Percentiles rank a stretch among this genome's conserved stretches.
These are phyloP conservation scores for Mionectes olivaceus DNA, from an alignment of 2,797 vertebrate species.

Conservation along the genomic window DNA sequence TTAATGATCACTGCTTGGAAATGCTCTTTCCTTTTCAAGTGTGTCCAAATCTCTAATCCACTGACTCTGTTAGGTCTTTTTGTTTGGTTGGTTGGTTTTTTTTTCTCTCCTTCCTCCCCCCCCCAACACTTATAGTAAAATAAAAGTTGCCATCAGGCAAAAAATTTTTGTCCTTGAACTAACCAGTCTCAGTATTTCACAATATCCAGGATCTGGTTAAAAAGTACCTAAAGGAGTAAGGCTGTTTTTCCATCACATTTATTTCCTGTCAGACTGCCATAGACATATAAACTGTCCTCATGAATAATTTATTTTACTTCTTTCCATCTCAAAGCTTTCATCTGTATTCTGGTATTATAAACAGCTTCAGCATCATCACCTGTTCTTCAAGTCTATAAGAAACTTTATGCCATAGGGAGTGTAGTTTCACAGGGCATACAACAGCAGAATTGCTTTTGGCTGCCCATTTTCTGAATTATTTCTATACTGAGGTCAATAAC, in stretches of 20 bases:
- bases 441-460: background rate
- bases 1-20: background rate
- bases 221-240: background rate
- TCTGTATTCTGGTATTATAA: background rate
- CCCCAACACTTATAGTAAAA: background rate
- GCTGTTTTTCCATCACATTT: background rate
- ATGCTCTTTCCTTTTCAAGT: background rate
- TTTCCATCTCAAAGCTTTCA: background rate
- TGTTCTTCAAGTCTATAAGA: background rate
- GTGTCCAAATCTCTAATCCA: background rate
- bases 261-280: background rate
- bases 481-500: background rate
- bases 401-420: background rate
- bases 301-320: background rate
- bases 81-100: too few species aligned
- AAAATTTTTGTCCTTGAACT: background rate
- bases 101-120: too few species aligned
- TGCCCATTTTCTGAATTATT: background rate
- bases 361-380: background rate
- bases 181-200: background rate
- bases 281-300: background rate
- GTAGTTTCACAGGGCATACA: background rate
- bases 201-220: background rate
- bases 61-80: background rate
- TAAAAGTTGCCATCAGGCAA: background rate